Base-by-base conservation (phyloP, 1,140 invertebrate species). In the Drosophila pallidifrons region DNA sequence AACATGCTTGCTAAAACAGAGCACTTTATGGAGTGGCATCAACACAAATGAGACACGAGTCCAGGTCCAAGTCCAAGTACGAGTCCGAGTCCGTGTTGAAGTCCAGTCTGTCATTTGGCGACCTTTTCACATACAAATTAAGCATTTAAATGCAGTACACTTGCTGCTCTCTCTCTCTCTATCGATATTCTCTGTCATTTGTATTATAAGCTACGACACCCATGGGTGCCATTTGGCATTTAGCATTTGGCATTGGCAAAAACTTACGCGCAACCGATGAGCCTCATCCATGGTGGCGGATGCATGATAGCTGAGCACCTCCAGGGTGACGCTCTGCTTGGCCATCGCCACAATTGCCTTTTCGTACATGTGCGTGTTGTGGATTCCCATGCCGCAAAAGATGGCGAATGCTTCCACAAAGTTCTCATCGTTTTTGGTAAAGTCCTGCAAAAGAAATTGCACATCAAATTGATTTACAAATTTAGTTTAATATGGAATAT, bases 341-440 rank as follows among this genome's bases (percentile, higher is more conserved):
- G 98, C 98, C 95, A 98, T 98, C 1, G 97, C 97, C 69, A 96
- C 96, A 82, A 98, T 95, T 41, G 97, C 97, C 92, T 96, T 98
- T 93, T 99, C 98, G 91, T 98, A 99, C 97, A 99, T 99, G 91
- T 98, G 96, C 46, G 98, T 99, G 92, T 99, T 99, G 93, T 98
- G 97, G 61, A 99, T 99, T 30, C 98, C 98, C 97, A 99, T 98
- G 20, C 98, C 98, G 93, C 98, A 99, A 93, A 99, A 99, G 81
- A 99, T 98, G 61, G 98, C 97, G 93, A 99, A 99, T 0, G 98
- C 98, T 93, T 99, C 97, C 51, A 98, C 97, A 86, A 98, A 97
- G 92, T 98, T 98, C 91, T 98, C 97, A 87, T 98, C 97, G 92
- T 98, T 98, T 93, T 97, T 97, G 46, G 97, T 97, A 88, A 98